Evolutionary conservation across 2,797 vertebrate species (phyloP).

Genomic region (Amphiprion clarkii): DNA sequence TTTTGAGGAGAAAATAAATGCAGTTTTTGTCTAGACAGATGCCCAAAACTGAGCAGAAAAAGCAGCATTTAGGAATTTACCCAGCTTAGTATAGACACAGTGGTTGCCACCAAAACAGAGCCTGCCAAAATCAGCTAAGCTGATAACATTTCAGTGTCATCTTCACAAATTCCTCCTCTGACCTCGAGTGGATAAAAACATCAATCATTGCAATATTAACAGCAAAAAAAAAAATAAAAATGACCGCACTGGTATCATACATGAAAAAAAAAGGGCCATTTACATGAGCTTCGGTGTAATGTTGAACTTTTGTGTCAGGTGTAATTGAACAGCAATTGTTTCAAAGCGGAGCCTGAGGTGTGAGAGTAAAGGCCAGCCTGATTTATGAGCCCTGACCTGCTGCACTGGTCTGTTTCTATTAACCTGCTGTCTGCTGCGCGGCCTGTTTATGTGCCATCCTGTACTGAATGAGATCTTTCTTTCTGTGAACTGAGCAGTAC

Average conservation of each 20-base stretch:
- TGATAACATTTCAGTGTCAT: no score
- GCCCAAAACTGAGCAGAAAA: no score
- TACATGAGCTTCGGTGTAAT: neutral
- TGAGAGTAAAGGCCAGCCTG: conserved; percentile 9
- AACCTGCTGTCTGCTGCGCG: neutral
- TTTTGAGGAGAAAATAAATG: no score
- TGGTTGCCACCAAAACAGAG: neutral
- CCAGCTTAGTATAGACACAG: no score
- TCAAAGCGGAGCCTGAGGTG: neutral
- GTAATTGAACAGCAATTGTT: neutral
- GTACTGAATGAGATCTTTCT: neutral
- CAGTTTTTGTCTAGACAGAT: no score
- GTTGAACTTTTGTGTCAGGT: neutral
- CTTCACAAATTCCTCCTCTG: no score
- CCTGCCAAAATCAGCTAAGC: no score
- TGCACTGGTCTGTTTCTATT: neutral
- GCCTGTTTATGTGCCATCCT: neutral
- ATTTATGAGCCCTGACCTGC: conserved; percentile 9
- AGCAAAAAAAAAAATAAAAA: neutral
- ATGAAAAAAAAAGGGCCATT: neutral
- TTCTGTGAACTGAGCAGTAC: neutral
- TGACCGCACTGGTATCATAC: neutral
- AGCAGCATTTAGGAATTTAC: no score
- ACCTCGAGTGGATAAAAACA: neutral
- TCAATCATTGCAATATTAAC: neutral